These are phyloP conservation scores for Hyalella azteca DNA, from an alignment of 2,888 invertebrate species.

Conservation along the genomic window DNA sequence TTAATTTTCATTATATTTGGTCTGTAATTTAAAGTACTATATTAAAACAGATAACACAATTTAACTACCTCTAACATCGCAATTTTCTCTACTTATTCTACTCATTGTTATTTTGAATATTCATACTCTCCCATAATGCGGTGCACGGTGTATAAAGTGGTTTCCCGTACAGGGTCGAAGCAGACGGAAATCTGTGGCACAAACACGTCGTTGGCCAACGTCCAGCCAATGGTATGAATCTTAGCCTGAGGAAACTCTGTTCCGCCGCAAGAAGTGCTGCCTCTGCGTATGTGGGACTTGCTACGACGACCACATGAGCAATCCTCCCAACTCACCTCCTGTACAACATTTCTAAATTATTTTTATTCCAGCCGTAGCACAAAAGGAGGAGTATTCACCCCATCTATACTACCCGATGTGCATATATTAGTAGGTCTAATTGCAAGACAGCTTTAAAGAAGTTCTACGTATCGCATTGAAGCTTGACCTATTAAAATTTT, in stretches of 20 bases:
- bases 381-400: not conserved
- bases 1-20: too few species aligned
- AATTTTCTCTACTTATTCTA: not conserved
- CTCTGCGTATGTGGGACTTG: not conserved
- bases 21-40: too few species aligned
- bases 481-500: not conserved
- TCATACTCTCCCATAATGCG: conserved; percentile 43
- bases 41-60: too few species aligned
- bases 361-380: not conserved
- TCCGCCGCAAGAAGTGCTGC: not conserved
- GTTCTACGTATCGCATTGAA: not conserved
- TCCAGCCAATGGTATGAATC: conserved; percentile 44
- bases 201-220: not conserved
- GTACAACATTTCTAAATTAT: not conserved
- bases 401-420: not conserved
- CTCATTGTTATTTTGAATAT: too few species aligned
- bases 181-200: conserved; percentile 47
- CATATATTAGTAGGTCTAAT: not conserved
- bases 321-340: conserved; percentile 15
- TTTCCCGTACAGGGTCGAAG: conserved; percentile 41
- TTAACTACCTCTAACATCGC: too few species aligned
- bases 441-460: not conserved
- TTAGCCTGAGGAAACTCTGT: not conserved
- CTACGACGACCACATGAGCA: not conserved
- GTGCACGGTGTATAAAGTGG: conserved; percentile 40